phyloP scores from a whole-genome alignment of 2,797 vertebrate genomes.

The Acestrorhynchus altus region DNA sequence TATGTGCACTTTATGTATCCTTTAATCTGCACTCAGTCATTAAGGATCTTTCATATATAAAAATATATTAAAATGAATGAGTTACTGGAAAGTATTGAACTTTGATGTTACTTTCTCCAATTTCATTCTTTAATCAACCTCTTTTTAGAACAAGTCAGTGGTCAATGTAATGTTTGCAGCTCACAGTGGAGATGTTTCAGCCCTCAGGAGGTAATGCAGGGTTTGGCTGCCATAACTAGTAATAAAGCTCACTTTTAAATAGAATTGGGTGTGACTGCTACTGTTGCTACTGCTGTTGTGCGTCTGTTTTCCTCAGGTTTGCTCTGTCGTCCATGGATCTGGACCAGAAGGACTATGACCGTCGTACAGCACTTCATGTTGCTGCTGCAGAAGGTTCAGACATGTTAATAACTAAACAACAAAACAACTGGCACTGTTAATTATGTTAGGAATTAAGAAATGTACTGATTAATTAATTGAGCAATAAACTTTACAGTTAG shows the following conservation, averaged over 20 bases:
- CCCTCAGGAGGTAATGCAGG: constrained; percentile 80
- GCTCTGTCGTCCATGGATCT: constrained; percentile 88
- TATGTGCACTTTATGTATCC: background rate
- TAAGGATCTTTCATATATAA: background rate
- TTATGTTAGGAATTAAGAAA: background rate
- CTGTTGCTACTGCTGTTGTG: background rate
- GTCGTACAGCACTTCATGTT: constrained; percentile 84
- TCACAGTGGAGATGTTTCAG: constrained; percentile 87
- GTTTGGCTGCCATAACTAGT: background rate
- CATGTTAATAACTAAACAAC: background rate
- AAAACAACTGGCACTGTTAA: background rate
- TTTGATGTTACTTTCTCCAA: background rate
- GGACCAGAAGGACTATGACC: constrained; percentile 88
- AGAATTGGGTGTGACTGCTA: background rate
- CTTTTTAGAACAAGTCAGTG: constrained; percentile 84
- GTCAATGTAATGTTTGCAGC: constrained; percentile 89
- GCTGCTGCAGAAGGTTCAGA: constrained; percentile 85
- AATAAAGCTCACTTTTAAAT: background rate
- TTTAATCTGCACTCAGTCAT: background rate
- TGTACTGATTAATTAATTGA: background rate
- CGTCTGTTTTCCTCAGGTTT: constrained; percentile 73
- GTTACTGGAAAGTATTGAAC: background rate
- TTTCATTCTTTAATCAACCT: constrained; percentile 26
- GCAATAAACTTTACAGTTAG: no score
- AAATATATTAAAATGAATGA: background rate